Conservation (phyloP, 35 echinoderm and acorn worm genomes). For the Anneissia japonica region DNA sequence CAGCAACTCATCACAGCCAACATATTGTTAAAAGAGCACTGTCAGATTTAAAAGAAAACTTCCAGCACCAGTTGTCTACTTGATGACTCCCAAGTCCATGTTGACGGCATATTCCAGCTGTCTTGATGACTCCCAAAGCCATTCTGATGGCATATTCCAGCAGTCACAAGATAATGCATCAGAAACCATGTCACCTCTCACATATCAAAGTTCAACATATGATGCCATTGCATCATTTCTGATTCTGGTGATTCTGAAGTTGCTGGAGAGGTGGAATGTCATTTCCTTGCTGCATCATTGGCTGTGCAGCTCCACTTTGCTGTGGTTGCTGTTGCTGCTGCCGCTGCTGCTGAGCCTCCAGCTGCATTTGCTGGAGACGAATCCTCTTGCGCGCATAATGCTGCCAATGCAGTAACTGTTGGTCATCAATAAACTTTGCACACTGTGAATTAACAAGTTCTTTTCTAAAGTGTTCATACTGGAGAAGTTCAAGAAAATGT, state of each 20-base stretch:
- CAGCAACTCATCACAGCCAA: too few relatives aligned
- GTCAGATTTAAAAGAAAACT: too few relatives aligned
- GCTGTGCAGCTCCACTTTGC: not conserved
- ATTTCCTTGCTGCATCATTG: slow-evolving; percentile 20
- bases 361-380: slow-evolving; percentile 67
- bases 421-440: slow-evolving; percentile 93
- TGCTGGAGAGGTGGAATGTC: slow-evolving; percentile 23
- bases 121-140: too few relatives aligned
- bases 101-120: too few relatives aligned
- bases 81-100: too few relatives aligned
- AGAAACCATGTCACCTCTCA: too few relatives aligned
- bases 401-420: slow-evolving; percentile 94
- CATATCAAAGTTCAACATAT: too few relatives aligned
- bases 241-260: not conserved
- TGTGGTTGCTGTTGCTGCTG: slow-evolving; percentile 48
- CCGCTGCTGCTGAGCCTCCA: slow-evolving; percentile 59
- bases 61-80: too few relatives aligned
- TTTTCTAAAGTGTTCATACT: slow-evolving; percentile 93
- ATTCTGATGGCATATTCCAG: too few relatives aligned
- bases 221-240: too few relatives aligned
- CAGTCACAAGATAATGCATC: too few relatives aligned
- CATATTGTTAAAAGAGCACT: too few relatives aligned
- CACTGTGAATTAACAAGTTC: slow-evolving; percentile 93
- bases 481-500: slow-evolving; percentile 89
- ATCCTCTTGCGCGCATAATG: slow-evolving; percentile 82